Evolutionary conservation across 2,113 vertebrate genomes (phyloP).

Genomic region (Emydura subglobosa): DNA sequence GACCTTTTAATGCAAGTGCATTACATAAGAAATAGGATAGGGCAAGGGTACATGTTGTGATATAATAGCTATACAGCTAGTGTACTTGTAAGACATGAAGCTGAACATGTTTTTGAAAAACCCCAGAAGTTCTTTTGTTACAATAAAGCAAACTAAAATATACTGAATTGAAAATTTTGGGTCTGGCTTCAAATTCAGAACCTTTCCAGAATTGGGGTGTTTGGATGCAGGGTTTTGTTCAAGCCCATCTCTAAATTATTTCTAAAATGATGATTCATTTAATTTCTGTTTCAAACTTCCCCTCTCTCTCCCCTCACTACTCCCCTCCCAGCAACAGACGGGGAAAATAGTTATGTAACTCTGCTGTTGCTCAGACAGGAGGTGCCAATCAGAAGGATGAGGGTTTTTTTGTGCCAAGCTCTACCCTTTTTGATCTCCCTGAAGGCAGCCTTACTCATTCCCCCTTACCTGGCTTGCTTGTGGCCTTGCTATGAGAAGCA

Average conservation of each 20-base stretch:
- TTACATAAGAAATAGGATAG: constrained; percentile 49
- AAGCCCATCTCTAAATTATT: neutral
- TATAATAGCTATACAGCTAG: constrained; percentile 29
- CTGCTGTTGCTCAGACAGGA: neutral
- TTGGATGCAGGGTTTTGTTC: neutral
- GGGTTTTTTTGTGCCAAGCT: neutral
- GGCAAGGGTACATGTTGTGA: constrained; percentile 29
- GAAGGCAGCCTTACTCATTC: neutral
- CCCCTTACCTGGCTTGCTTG: rapidly evolving
- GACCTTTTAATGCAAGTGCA: constrained; percentile 64
- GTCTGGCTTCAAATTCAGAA: neutral
- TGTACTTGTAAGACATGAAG: neutral
- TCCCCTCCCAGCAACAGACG: neutral
- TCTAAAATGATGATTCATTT: neutral
- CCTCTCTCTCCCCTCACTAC: neutral
- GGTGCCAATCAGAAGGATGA: neutral
- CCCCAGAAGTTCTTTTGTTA: neutral
- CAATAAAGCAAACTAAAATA: neutral
- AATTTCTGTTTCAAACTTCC: neutral
- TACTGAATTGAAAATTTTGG: neutral
- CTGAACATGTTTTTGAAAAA: constrained; percentile 30
- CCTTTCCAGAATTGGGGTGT: neutral
- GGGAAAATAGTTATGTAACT: neutral
- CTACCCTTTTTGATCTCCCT: neutral
- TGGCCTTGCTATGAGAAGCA: neutral